phyloP scores from a whole-genome alignment of 1,140 invertebrate genomes.

The Zaprionus davidi region DNA sequence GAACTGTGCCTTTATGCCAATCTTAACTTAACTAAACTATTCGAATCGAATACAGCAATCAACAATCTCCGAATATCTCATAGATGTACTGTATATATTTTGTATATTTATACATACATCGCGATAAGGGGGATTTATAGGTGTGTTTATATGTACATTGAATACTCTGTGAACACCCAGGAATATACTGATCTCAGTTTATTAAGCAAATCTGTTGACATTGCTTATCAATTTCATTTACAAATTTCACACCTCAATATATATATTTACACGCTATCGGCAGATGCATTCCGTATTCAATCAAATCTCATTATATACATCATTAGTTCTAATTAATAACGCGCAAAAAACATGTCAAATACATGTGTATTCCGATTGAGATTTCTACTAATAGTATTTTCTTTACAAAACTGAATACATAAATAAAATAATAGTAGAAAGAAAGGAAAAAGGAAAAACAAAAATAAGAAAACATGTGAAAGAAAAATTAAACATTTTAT shows the following conservation, averaged over 20 bases:
- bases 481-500: too few relatives aligned
- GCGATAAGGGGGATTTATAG: background rate
- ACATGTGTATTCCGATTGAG: background rate
- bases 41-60: conserved; percentile 61
- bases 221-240: conserved; percentile 73
- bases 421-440: background rate
- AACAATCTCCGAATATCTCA: conserved; percentile 33
- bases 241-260: conserved; percentile 60
- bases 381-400: background rate
- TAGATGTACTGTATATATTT: conserved; percentile 4
- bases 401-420: conserved; percentile 40
- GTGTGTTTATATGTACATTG: background rate
- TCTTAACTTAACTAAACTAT: conserved; percentile 58
- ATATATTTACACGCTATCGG: conserved; percentile 70
- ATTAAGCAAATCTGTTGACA: conserved; percentile 17
- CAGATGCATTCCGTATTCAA: conserved; percentile 53
- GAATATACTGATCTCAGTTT: background rate
- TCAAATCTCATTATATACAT: conserved; percentile 1
- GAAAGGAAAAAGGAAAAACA: too few relatives aligned
- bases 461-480: background rate
- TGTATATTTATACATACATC: background rate
- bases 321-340: conserved; percentile 42
- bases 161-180: background rate
- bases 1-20: conserved; percentile 48
- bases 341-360: conserved; percentile 12